Evolutionary conservation across 2,888 invertebrate species (phyloP), one percentile per base, ranked within the genome.

Genomic region (Metacarcinus magister): DNA sequence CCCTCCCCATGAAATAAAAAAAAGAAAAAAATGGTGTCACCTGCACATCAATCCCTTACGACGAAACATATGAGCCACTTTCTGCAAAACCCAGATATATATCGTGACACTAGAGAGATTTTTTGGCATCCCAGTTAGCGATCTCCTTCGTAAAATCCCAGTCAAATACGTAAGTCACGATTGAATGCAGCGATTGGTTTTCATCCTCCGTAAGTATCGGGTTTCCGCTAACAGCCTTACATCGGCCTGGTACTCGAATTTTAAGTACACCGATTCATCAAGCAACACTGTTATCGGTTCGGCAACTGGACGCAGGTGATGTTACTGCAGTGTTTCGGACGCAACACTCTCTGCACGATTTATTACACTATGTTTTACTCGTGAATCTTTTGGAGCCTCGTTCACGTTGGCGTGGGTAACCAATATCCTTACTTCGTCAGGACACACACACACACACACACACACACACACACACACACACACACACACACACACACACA

Each of bases 181-280:
- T 67, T n/a, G 67, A 67, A n/a, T n/a, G 23, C 5, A n/a, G 67
- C n/a, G 67, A 23, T 67, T 67, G 67, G n/a, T 67, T 67, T 67
- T 67, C 67, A 67, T 67, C 67, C 67, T 67, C 67, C n/a, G n/a
- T 67, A 67, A 67, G 67, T 67, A 67, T 67, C 67, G 23, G n/a
- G n/a, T 67, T 67, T 67, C 23, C n/a, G 67, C n/a, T 67, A 67
- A n/a, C 67, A 67, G n/a, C 67, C n/a, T 67, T 67, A 7, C 67
- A n/a, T 67, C n/a, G 67, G n/a, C 16, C n/a, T 67, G 67, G 67
- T 16, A n/a, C n/a, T 4, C 67, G 67, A 4, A n/a, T 5, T 23
- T 67, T n/a, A 23, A 23, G n/a, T 67, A n/a, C 67, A n/a, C n/a
- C 67, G 67, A 67, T 67, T n/a, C n/a, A 67, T 67, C n/a, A n/a